Evolutionary conservation across 2,113 vertebrate genomes (phyloP).

Genomic region (Tachycineta bicolor): DNA sequence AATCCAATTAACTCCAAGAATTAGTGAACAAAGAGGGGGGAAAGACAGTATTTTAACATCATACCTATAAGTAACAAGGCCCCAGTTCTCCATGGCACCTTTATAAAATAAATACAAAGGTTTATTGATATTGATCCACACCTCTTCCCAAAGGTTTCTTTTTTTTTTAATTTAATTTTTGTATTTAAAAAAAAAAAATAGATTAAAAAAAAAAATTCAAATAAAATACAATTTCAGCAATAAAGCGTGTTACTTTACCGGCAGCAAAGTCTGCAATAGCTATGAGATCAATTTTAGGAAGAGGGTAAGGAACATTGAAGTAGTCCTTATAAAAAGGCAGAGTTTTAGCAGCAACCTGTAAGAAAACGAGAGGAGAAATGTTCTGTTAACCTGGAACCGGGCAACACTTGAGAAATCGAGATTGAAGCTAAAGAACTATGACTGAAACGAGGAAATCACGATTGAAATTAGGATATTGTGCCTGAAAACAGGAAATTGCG

Average conservation of each 20-base stretch:
- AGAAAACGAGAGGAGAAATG: slow-evolving; percentile 47
- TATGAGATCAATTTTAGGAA: slow-evolving; percentile 99
- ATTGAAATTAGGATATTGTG: background rate
- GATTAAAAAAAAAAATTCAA: slow-evolving; percentile 30
- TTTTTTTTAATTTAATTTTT: background rate
- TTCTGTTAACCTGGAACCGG: background rate
- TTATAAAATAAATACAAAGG: slow-evolving; percentile 81
- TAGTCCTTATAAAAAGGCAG: slow-evolving; percentile 99
- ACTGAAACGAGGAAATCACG: no score
- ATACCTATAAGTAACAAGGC: slow-evolving; percentile 99
- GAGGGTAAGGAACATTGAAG: slow-evolving; percentile 97
- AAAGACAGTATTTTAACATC: slow-evolving; percentile 68
- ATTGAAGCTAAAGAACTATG: no score
- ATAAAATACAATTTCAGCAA: slow-evolving; percentile 64
- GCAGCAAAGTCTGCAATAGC: slow-evolving; percentile 99
- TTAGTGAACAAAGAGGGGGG: slow-evolving; percentile 49
- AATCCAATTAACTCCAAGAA: slow-evolving; percentile 7
- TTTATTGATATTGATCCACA: slow-evolving; percentile 63
- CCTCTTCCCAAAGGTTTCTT: slow-evolving; percentile 46
- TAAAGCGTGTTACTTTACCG: slow-evolving; percentile 86
- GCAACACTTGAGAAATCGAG: background rate
- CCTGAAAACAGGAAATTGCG: background rate
- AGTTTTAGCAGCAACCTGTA: slow-evolving; percentile 97
- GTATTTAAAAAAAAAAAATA: no score
- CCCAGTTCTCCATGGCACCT: slow-evolving; percentile 99